Base-by-base conservation (phyloP, 1,140 invertebrate species). In the Pachypsylla venusta region DNA sequence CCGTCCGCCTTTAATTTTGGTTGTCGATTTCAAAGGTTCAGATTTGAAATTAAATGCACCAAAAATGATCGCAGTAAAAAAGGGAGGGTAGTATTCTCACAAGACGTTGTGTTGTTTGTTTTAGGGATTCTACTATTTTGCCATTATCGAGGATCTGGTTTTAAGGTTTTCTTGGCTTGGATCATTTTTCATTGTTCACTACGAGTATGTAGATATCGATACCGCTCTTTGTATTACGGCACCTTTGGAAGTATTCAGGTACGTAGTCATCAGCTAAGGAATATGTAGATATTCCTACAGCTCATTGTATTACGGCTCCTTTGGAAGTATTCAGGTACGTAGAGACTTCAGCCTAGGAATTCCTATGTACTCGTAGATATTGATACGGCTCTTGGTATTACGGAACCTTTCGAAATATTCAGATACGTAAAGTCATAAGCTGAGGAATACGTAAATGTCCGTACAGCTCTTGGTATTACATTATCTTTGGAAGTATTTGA, bases 401-500 rank as follows among this genome's bases (percentile, higher is more conserved):
- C 88, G 13, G 80, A 87, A 2, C 82, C 84, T 1, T 70, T 93
- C 12, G 91, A 94, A 77, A 84, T 94, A n/a, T n/a, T n/a, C n/a
- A n/a, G n/a, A n/a, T n/a, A n/a, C n/a, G n/a, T n/a, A n/a, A n/a
- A n/a, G n/a, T n/a, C n/a, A n/a, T n/a, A n/a, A n/a, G n/a, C n/a
- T n/a, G n/a, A n/a, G n/a, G n/a, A n/a, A n/a, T n/a, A n/a, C n/a
- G n/a, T n/a, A n/a, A n/a, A n/a, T n/a, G n/a, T n/a, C n/a, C n/a
- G n/a, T n/a, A n/a, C n/a, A n/a, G n/a, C n/a, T n/a, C n/a, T n/a
- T n/a, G n/a, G n/a, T n/a, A n/a, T n/a, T n/a, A n/a, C n/a, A n/a
- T n/a, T n/a, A n/a, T n/a, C n/a, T n/a, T n/a, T n/a, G n/a, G n/a
- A n/a, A n/a, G n/a, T n/a, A n/a, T n/a, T n/a, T n/a, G n/a, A n/a